phyloP scores from a whole-genome alignment of 2,113 vertebrate genomes.

The Megaceryle maxima region DNA sequence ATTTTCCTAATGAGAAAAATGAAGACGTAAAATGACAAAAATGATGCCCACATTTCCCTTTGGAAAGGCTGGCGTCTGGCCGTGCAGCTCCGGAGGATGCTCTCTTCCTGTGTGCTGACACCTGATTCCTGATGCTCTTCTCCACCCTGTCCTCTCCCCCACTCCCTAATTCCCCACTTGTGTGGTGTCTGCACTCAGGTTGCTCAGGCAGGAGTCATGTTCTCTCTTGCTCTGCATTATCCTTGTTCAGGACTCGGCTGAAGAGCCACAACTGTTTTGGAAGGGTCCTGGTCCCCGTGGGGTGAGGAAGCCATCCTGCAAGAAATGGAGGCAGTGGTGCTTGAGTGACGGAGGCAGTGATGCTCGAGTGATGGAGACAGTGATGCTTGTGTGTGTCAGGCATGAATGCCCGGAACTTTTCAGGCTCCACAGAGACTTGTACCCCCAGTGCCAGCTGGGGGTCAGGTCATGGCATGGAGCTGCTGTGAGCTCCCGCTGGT shows the following conservation, averaged over 20 bases:
- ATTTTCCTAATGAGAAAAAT: slow-evolving; percentile 34
- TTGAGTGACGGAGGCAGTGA: rapidly evolving
- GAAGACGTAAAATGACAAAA: neutral
- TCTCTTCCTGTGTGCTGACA: rapidly evolving
- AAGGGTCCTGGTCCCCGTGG: neutral
- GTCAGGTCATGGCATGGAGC: rapidly evolving
- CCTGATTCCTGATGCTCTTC: neutral
- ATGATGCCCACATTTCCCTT: rapidly evolving
- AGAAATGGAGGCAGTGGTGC: rapidly evolving
- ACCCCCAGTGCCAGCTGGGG: rapidly evolving
- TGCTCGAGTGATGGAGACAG: neutral
- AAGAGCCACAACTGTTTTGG: rapidly evolving
- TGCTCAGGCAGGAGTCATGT: neutral
- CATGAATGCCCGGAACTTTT: neutral
- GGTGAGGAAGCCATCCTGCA: no score
- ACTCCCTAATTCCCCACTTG: neutral
- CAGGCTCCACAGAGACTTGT: rapidly evolving
- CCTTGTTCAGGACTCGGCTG: neutral
- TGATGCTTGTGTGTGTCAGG: rapidly evolving
- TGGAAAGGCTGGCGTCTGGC: neutral
- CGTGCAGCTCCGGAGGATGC: rapidly evolving
- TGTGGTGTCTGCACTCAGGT: neutral
- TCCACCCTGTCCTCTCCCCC: neutral
- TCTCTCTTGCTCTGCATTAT: rapidly evolving
- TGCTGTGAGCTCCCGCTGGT: rapidly evolving